Evolutionary conservation across 2,797 vertebrate species (phyloP).

Genomic region (Arctocebus calabarensis): DNA sequence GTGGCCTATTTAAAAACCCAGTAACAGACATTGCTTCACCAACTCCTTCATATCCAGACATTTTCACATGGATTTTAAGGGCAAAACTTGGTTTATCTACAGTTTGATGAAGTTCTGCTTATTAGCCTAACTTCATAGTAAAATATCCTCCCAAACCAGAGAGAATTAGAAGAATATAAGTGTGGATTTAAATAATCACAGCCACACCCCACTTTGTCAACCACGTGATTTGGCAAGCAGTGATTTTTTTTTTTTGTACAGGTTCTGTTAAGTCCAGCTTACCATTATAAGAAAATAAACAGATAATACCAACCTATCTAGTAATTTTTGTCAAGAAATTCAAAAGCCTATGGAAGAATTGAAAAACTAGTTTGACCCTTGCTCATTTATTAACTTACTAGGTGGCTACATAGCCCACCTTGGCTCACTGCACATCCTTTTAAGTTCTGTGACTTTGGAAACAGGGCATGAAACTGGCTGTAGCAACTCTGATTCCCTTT

Average conservation of each 20-base stretch:
- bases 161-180: neutral
- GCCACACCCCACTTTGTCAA: neutral
- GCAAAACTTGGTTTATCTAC: neutral
- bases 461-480: neutral
- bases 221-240: neutral
- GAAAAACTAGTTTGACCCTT: neutral
- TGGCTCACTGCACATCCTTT: neutral
- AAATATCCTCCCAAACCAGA: neutral
- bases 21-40: neutral
- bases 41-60: neutral
- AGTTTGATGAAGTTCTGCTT: neutral
- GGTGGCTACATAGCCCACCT: no score
- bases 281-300: neutral
- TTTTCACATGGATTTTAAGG: neutral
- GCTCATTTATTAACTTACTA: neutral
- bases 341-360: neutral
- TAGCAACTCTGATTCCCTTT: accelerated
- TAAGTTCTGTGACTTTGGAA: neutral
- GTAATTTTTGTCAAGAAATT: neutral
- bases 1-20: neutral
- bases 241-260: neutral
- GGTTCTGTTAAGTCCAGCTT: neutral
- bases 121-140: neutral
- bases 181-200: neutral
- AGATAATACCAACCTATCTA: neutral